Evolutionary conservation across 1,140 invertebrate species (phyloP).

Genomic region (Lepidurus couesii): DNA sequence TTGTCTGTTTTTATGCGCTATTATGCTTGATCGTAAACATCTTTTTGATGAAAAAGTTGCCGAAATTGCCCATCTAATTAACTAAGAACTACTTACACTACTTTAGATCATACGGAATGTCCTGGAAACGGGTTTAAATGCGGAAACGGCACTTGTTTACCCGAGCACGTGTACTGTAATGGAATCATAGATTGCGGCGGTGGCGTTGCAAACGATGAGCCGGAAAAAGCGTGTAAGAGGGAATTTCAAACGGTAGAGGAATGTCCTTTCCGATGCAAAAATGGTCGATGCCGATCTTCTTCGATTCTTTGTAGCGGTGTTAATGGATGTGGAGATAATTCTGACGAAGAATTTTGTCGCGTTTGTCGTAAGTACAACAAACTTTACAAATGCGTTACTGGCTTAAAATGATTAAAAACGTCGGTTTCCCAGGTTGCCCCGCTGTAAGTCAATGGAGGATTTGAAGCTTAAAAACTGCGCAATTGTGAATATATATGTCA

Average conservation of each 20-base stretch:
- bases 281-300: conserved; percentile 76
- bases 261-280: conserved; percentile 74
- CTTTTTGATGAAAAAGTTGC: not conserved
- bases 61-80: not conserved
- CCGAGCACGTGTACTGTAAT: conserved; percentile 85
- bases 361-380: conserved; percentile 70
- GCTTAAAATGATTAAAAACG: not conserved
- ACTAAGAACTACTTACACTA: no score
- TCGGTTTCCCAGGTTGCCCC: conserved; percentile 34
- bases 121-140: conserved; percentile 75
- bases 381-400: no score
- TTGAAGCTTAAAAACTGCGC: not conserved
- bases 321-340: conserved; percentile 83
- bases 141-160: conserved; percentile 72
- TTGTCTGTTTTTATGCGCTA: no score
- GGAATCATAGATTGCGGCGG: conserved; percentile 75
- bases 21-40: no score
- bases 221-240: conserved; percentile 55
- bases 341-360: conserved; percentile 72
- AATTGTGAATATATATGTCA: not conserved
- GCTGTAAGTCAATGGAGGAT: not conserved
- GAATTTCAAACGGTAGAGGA: conserved; percentile 43
- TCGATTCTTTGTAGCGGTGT: conserved; percentile 78
- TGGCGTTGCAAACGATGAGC: conserved; percentile 77
- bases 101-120: conserved; percentile 48